Percentiles rank a stretch among this genome's conserved stretches.
Evolutionary conservation across 2,888 invertebrate species (phyloP).

Genomic region (Bhutanitis thaidina): DNA sequence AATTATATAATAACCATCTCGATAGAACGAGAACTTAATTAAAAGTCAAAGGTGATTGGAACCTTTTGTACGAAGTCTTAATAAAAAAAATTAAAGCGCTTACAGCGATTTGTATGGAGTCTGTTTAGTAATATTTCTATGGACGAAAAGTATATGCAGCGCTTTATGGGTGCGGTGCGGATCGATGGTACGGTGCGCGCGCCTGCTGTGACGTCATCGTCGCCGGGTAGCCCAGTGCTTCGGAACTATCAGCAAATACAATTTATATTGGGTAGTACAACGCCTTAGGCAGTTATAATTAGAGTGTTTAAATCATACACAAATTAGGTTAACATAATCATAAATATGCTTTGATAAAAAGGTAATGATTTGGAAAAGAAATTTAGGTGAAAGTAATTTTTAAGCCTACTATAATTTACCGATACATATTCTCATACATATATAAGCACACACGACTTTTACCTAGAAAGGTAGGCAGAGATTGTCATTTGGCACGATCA

Average conservation of each 20-base stretch:
- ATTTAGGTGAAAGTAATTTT: too few species aligned
- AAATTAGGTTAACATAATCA: too few species aligned
- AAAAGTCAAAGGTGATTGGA: constrained; percentile 29
- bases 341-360: too few species aligned
- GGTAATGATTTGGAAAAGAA: too few species aligned
- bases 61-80: constrained; percentile 37
- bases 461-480: too few species aligned
- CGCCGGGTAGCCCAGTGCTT: constrained; percentile 50
- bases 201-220: constrained; percentile 68
- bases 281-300: constrained; percentile 18
- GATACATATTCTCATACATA: too few species aligned
- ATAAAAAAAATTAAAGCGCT: constrained; percentile 37
- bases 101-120: constrained; percentile 32
- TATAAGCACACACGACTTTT: too few species aligned
- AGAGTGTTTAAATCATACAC: too few species aligned
- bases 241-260: constrained; percentile 29
- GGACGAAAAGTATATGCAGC: constrained; percentile 39
- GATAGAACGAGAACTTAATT: constrained; percentile 19
- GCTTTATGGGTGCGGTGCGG: constrained; percentile 45
- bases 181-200: constrained; percentile 73
- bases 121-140: constrained; percentile 15
- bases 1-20: constrained; percentile 1
- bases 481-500: too few species aligned
- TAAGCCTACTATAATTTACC: too few species aligned
- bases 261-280: constrained; percentile 28